Percentiles rank a stretch among this genome's conserved stretches.
Conservation (phyloP, 2,888 invertebrate species). For the Ormyrus thymus region DNA sequence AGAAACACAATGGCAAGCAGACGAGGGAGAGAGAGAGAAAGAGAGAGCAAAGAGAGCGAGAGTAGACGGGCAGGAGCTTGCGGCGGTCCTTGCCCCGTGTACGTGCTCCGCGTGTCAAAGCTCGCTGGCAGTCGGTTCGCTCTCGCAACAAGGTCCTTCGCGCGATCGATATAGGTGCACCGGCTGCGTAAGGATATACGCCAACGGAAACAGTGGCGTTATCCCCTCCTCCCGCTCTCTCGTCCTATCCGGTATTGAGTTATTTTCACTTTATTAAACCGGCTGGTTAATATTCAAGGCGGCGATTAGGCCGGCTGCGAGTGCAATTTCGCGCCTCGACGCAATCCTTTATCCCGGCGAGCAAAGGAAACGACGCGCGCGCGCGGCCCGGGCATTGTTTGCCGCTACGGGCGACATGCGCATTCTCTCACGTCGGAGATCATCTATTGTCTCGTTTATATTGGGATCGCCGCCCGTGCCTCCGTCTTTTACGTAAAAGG, state of each 20-base stretch:
- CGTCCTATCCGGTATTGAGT: slow-evolving; percentile 3
- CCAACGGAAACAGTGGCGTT: not conserved
- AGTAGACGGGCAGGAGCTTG: slow-evolving; percentile 69
- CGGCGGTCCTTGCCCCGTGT: slow-evolving; percentile 75
- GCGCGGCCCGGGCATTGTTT: not conserved
- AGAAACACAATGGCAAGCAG: slow-evolving; percentile 63
- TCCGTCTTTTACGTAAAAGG: slow-evolving; percentile 6
- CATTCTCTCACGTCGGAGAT: slow-evolving; percentile 31
- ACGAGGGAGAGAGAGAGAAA: slow-evolving; percentile 15
- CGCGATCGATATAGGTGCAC: slow-evolving; percentile 68
- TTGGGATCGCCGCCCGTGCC: not conserved
- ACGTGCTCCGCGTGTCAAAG: slow-evolving; percentile 74
- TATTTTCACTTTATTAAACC: slow-evolving; percentile 39
- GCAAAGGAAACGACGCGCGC: not conserved
- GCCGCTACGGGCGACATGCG: not conserved
- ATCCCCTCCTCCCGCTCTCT: not conserved
- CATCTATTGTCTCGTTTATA: slow-evolving; percentile 39
- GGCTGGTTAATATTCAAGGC: slow-evolving; percentile 29
- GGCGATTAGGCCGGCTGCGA: slow-evolving; percentile 19
- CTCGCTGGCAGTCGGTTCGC: slow-evolving; percentile 61
- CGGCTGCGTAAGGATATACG: too few species aligned
- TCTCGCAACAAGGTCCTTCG: slow-evolving; percentile 72
- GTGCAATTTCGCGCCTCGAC: slow-evolving; percentile 29
- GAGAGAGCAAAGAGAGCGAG: slow-evolving; percentile 58
- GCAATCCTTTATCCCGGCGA: slow-evolving; percentile 17